These are phyloP conservation scores for Resseliella maxima DNA, from an alignment of 2,888 invertebrate species.

Conservation along the genomic window DNA sequence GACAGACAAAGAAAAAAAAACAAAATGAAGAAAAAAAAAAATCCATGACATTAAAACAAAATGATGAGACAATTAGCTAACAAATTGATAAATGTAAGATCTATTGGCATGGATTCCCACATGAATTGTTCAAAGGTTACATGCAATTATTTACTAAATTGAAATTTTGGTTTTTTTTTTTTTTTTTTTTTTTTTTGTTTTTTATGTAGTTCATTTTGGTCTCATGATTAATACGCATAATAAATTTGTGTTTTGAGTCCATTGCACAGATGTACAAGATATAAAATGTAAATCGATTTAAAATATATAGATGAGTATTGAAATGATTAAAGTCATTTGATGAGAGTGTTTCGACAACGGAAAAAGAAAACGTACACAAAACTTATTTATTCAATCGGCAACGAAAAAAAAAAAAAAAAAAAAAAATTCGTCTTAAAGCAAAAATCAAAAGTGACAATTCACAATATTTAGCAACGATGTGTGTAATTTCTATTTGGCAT, in stretches of 20 bases:
- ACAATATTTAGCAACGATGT: slow-evolving; percentile 15
- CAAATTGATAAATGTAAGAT: background rate
- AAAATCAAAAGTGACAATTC: slow-evolving; percentile 49
- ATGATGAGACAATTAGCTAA: slow-evolving; percentile 15
- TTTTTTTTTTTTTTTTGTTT: background rate
- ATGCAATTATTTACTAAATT: background rate
- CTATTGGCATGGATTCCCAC: background rate
- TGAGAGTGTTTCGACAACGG: slow-evolving; percentile 20
- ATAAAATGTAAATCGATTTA: background rate
- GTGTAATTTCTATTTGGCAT: background rate
- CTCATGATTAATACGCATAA: too few relatives aligned
- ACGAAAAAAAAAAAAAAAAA: background rate
- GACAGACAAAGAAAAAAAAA: background rate
- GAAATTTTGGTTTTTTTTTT: background rate
- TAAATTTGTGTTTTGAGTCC: too few relatives aligned
- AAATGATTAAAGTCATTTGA: background rate
- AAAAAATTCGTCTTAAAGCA: slow-evolving; percentile 3
- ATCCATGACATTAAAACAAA: background rate
- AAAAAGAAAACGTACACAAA: slow-evolving; percentile 50
- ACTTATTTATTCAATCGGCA: slow-evolving; percentile 1
- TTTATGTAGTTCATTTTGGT: background rate
- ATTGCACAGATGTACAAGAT: background rate
- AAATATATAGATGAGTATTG: background rate
- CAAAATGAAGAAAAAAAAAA: slow-evolving; percentile 16
- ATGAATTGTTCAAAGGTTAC: background rate